Evolutionary conservation across 1,140 invertebrate species (phyloP).

Genomic region (Camponotus pennsylvanicus): DNA sequence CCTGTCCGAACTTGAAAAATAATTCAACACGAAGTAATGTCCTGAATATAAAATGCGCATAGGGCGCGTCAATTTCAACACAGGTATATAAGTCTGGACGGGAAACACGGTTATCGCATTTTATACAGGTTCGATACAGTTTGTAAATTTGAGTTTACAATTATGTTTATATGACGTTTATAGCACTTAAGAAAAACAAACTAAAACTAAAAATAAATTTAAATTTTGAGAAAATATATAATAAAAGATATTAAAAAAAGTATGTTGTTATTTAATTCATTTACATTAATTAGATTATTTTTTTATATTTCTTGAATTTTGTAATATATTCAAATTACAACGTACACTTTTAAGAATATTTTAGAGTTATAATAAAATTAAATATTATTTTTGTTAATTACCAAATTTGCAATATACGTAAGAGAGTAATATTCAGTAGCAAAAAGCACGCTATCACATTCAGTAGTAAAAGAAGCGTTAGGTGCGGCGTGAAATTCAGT

Average conservation of each 20-base stretch:
- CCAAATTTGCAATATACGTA: neutral
- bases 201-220: neutral
- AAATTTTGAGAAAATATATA: neutral
- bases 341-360: no score
- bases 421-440: neutral
- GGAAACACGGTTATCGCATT: constrained; percentile 26
- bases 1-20: constrained; percentile 74
- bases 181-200: neutral
- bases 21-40: constrained; percentile 72
- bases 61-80: constrained; percentile 49
- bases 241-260: neutral
- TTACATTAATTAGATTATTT: neutral
- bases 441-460: neutral
- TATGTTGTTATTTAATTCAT: neutral
- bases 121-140: constrained; percentile 57
- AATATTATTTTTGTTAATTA: neutral
- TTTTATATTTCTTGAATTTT: neutral
- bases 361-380: neutral
- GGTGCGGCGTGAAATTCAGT: constrained; percentile 17
- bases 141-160: constrained; percentile 22
- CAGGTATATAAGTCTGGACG: constrained; percentile 21
- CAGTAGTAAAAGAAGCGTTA: constrained; percentile 29
- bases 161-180: neutral
- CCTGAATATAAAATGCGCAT: constrained; percentile 69
- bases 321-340: neutral